Conservation (phyloP, 2,888 invertebrate genomes). For the Chelonus formosanus region DNA sequence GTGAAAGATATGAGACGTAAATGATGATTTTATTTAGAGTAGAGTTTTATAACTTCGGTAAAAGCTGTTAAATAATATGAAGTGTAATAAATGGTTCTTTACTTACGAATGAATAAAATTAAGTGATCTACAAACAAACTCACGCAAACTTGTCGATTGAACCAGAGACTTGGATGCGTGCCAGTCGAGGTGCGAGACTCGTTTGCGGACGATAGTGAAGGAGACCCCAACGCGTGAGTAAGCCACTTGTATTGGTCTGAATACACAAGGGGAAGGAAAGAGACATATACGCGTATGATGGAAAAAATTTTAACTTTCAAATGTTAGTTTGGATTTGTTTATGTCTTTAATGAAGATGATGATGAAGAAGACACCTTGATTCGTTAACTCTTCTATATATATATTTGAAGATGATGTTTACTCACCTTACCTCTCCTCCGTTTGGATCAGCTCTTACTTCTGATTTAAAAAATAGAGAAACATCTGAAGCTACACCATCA, state of each 20-base stretch:
- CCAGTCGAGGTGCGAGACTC: constrained; percentile 63
- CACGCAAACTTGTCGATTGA: constrained; percentile 34
- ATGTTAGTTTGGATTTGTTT: background rate
- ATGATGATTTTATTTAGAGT: no score
- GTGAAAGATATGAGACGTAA: no score
- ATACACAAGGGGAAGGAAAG: constrained; percentile 48
- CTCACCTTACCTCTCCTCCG: no score
- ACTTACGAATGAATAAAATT: constrained; percentile 14
- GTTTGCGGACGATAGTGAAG: constrained; percentile 61
- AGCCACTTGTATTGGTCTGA: constrained; percentile 48
- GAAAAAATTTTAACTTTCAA: constrained; percentile 1
- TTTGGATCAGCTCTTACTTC: background rate
- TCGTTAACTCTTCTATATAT: background rate
- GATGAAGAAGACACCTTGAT: background rate
- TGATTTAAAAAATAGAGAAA: background rate
- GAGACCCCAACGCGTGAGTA: constrained; percentile 57
- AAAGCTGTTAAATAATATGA: background rate
- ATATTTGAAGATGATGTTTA: constrained; percentile 2
- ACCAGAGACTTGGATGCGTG: constrained; percentile 56
- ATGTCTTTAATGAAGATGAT: background rate
- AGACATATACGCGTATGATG: constrained; percentile 42
- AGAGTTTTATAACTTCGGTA: no score
- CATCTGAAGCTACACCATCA: background rate
- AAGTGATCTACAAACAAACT: constrained; percentile 1
- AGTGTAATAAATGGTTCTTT: background rate